phyloP scores from a whole-genome alignment of 2,113 vertebrate genomes.

The Elephas maximus region DNA sequence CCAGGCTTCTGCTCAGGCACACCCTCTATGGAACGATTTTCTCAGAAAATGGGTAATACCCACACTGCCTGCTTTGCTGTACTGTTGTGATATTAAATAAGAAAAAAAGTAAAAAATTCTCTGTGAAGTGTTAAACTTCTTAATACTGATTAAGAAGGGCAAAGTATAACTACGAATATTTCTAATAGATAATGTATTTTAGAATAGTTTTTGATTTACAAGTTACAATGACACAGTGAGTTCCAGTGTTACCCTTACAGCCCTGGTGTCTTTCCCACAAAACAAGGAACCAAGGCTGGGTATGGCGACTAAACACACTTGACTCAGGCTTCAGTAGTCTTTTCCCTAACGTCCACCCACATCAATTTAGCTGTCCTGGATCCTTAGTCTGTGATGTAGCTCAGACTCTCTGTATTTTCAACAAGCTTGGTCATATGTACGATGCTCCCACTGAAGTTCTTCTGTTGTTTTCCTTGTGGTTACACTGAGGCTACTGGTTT shows the following conservation, averaged over 20 bases:
- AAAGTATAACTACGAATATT: background rate
- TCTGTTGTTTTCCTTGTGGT: background rate
- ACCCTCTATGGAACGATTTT: accelerated
- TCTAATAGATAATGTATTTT: constrained; percentile 6
- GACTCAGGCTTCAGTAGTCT: background rate
- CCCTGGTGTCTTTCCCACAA: background rate
- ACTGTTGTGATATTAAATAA: background rate
- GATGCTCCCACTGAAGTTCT: background rate
- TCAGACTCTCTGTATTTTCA: background rate
- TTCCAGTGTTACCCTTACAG: background rate
- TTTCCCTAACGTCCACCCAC: background rate
- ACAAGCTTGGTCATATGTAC: background rate
- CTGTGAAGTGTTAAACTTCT: background rate
- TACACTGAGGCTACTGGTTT: background rate
- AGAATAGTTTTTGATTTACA: background rate
- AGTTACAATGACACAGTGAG: background rate
- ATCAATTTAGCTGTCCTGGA: background rate
- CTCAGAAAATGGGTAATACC: no score
- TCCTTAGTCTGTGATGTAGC: background rate
- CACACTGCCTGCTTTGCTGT: background rate
- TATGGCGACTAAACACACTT: background rate
- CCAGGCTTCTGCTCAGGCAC: no score
- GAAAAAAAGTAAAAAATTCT: background rate
- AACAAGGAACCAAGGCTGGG: background rate
- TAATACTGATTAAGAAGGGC: background rate